These are phyloP conservation scores for Crossocerus cetratus DNA, from an alignment of 2,888 invertebrate genomes.

Conservation along the genomic window DNA sequence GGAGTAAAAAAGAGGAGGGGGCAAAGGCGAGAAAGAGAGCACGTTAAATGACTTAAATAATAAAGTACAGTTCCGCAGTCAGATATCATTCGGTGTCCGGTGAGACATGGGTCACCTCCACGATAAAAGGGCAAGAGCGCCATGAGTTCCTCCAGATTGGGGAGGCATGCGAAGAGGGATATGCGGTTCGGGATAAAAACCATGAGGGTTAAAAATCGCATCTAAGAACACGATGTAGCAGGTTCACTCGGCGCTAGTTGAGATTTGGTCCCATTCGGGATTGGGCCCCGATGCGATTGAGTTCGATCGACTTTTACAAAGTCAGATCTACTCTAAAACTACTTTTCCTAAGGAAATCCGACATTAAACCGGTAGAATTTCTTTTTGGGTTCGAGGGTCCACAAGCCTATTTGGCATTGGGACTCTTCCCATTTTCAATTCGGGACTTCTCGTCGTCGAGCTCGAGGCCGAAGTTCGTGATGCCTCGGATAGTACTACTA, in stretches of 20 bases:
- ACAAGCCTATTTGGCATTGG: too few species aligned
- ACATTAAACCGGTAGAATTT: too few species aligned
- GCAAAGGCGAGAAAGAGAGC: neutral
- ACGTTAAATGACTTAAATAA: neutral
- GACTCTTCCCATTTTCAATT: conserved; percentile 41
- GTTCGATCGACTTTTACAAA: too few species aligned
- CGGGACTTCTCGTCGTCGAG: conserved; percentile 69
- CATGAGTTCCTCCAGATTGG: neutral
- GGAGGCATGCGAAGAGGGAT: too few species aligned
- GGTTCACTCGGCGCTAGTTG: too few species aligned
- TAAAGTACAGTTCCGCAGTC: conserved; percentile 48
- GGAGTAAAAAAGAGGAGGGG: neutral
- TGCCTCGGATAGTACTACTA: conserved; percentile 63
- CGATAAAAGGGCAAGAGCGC: conserved; percentile 17
- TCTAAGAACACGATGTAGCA: too few species aligned
- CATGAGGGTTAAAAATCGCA: too few species aligned
- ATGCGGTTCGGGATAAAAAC: neutral
- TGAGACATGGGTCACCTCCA: conserved; percentile 17
- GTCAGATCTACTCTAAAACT: too few species aligned
- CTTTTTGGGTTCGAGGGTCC: too few species aligned
- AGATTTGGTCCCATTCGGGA: too few species aligned
- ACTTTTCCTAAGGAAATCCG: too few species aligned
- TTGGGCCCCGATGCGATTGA: too few species aligned
- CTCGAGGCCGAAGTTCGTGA: conserved; percentile 70
- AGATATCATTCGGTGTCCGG: conserved; percentile 16